Evolutionary conservation across 2,888 invertebrate species (phyloP).

Genomic region (Amblyjoppa fuscipennis): DNA sequence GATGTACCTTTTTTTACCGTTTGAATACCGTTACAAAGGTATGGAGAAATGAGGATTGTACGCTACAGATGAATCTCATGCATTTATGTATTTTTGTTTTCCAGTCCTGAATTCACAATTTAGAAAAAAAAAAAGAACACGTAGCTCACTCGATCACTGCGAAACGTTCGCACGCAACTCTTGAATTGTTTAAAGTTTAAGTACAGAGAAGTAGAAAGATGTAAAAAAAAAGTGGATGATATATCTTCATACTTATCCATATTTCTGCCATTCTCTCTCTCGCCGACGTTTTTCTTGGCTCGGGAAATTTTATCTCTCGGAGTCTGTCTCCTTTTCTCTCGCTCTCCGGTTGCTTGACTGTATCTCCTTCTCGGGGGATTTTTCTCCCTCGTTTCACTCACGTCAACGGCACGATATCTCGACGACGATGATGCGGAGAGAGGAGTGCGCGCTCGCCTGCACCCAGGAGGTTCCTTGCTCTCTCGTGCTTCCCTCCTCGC

Average conservation of each 20-base stretch:
- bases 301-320: slow-evolving; percentile 52
- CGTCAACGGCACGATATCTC: slow-evolving; percentile 67
- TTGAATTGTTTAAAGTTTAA: slow-evolving; percentile 56
- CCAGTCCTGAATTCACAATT: not conserved
- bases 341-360: slow-evolving; percentile 29
- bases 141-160: slow-evolving; percentile 11
- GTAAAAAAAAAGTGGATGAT: slow-evolving; percentile 23
- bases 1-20: not conserved
- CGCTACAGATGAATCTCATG: not conserved
- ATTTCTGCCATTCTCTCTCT: slow-evolving; percentile 56
- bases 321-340: slow-evolving; percentile 25
- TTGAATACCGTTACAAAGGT: not conserved
- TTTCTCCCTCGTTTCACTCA: slow-evolving; percentile 64
- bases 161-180: slow-evolving; percentile 29
- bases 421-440: slow-evolving; percentile 57
- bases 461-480: slow-evolving; percentile 27
- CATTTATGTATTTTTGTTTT: slow-evolving; percentile 1
- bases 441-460: slow-evolving; percentile 24
- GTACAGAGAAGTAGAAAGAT: slow-evolving; percentile 8
- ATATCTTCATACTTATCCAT: slow-evolving; percentile 62
- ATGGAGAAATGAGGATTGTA: not conserved
- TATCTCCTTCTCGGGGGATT: slow-evolving; percentile 50
- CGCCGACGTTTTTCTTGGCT: slow-evolving; percentile 58
- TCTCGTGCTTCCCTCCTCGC: slow-evolving; percentile 49
- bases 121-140: slow-evolving; percentile 1